These are phyloP conservation scores for Ectropis crepuscularia DNA, from an alignment of 2,888 invertebrate genomes.

Conservation along the genomic window DNA sequence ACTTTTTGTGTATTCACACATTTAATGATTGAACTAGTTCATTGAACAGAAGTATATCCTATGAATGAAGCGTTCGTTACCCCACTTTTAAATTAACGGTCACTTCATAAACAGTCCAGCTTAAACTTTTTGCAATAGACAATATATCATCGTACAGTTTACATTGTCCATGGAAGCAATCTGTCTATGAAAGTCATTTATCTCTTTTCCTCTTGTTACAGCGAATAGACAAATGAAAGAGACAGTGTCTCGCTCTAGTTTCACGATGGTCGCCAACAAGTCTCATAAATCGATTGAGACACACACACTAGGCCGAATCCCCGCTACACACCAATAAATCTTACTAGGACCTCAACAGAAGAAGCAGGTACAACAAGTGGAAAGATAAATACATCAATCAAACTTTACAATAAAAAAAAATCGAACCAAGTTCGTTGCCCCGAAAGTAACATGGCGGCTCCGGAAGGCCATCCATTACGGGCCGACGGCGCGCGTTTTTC, in stretches of 20 bases:
- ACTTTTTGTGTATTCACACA: not conserved
- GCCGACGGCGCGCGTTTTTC: constrained; percentile 76
- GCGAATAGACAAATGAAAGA: not conserved
- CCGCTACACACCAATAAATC: constrained; percentile 32
- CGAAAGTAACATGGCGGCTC: constrained; percentile 61
- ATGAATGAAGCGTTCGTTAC: constrained; percentile 13
- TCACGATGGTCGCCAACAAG: constrained; percentile 14
- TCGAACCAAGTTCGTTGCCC: constrained; percentile 58
- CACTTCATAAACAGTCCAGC: constrained; percentile 8
- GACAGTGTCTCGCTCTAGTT: constrained; percentile 1
- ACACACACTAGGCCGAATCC: constrained; percentile 19
- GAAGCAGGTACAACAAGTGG: constrained; percentile 40
- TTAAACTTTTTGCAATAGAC: constrained; percentile 20
- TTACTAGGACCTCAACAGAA: constrained; percentile 25
- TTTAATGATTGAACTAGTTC: not conserved
- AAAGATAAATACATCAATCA: constrained; percentile 39
- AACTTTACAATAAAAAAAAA: constrained; percentile 40
- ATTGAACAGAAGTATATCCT: constrained; percentile 8
- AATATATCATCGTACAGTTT: constrained; percentile 15
- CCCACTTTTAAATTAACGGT: constrained; percentile 24
- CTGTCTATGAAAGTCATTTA: constrained; percentile 10
- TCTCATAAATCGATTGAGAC: constrained; percentile 20
- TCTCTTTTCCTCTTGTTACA: not conserved
- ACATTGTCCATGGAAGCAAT: constrained; percentile 18
- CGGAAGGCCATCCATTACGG: constrained; percentile 77